Evolutionary conservation across 2,888 invertebrate species (phyloP).

Genomic region (Ditula angustiorana): DNA sequence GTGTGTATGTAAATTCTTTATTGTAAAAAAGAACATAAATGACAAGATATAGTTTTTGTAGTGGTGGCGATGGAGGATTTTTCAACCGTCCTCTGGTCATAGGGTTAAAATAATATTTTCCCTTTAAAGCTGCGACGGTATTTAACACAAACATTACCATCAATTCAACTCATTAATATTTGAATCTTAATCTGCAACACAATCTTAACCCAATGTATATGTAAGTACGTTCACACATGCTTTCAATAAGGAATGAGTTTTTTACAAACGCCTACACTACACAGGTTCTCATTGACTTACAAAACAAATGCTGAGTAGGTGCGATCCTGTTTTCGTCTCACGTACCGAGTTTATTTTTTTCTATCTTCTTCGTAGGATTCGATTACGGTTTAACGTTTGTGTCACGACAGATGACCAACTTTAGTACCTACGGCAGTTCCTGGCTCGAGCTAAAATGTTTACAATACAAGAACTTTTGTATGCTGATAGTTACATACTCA

Average conservation of each 20-base stretch:
- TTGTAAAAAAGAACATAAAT: no score
- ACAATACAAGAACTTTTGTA: neutral
- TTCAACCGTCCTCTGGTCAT: no score
- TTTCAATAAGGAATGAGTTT: constrained; percentile 37
- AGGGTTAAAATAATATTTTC: no score
- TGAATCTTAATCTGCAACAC: neutral
- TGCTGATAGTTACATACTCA: neutral
- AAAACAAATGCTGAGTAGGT: constrained; percentile 70
- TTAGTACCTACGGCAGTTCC: constrained; percentile 22
- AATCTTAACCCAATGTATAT: neutral
- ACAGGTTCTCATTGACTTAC: constrained; percentile 66
- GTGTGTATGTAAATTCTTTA: no score
- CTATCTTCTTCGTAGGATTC: constrained; percentile 78
- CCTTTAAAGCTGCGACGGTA: no score
- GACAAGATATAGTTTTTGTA: no score
- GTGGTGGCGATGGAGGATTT: no score
- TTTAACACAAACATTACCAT: neutral
- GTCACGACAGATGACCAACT: constrained; percentile 35
- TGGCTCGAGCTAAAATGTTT: constrained; percentile 1
- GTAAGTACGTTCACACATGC: constrained; percentile 19
- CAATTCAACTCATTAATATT: neutral
- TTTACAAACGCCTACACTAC: constrained; percentile 27
- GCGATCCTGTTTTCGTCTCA: constrained; percentile 70
- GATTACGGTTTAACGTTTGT: constrained; percentile 64
- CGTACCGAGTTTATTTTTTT: constrained; percentile 77